Evolutionary conservation across 2,113 vertebrate genomes (phyloP).

Genomic region (Apeltes quadracus): DNA sequence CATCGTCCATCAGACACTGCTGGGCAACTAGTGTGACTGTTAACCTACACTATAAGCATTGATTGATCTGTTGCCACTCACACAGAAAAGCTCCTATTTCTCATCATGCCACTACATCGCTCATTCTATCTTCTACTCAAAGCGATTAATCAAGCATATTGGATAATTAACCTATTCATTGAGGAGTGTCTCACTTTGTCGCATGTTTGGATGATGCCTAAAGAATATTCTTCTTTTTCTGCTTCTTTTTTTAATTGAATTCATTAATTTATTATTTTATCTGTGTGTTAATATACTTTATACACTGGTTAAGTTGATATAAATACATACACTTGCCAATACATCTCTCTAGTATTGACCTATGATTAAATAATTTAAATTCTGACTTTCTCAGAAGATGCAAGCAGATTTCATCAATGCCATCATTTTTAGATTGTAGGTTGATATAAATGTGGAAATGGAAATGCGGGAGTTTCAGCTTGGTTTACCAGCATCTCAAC

Average conservation of each 20-base stretch:
- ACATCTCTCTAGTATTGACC: background rate
- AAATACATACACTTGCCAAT: background rate
- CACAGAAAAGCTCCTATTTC: conserved; percentile 42
- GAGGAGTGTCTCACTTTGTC: conserved; percentile 22
- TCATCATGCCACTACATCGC: conserved; percentile 34
- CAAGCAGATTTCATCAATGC: background rate
- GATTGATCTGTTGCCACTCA: conserved; percentile 58
- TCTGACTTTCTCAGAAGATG: background rate
- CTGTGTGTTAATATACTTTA: background rate
- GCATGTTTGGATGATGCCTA: background rate
- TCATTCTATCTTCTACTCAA: conserved; percentile 42
- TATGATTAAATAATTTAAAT: conserved; percentile 1
- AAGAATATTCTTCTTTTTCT: background rate
- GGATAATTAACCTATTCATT: conserved; percentile 68
- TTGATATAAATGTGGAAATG: background rate
- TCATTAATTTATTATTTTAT: background rate
- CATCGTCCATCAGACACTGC: conserved; percentile 52
- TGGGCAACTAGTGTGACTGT: conserved; percentile 55
- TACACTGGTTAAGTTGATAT: background rate
- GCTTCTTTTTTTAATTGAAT: background rate
- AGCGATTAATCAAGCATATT: conserved; percentile 54
- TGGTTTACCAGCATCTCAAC: background rate
- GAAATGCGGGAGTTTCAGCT: background rate
- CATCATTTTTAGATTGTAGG: background rate
- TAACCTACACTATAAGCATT: conserved; percentile 57